Evolutionary conservation across 2,888 invertebrate species (phyloP).

Genomic region (Melanchra persicariae): DNA sequence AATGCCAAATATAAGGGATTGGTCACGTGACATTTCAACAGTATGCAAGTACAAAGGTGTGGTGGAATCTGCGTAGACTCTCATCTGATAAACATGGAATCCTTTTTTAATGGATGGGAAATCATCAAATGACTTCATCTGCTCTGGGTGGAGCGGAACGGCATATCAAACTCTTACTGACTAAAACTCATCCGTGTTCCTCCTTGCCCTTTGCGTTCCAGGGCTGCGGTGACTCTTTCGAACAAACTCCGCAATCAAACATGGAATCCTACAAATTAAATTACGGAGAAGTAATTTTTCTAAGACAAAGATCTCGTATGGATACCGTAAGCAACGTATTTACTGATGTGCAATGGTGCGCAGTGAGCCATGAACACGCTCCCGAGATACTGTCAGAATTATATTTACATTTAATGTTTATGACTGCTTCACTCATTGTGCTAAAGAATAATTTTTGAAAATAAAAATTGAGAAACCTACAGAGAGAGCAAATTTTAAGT

Average conservation of each 20-base stretch:
- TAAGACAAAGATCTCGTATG: slow-evolving; percentile 14
- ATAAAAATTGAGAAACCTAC: too few relatives aligned
- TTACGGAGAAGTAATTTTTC: not conserved
- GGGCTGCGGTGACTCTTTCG: too few relatives aligned
- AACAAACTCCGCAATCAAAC: too few relatives aligned
- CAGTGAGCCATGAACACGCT: slow-evolving; percentile 39
- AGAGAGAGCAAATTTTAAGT: too few relatives aligned
- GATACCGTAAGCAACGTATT: slow-evolving; percentile 32
- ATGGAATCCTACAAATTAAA: not conserved
- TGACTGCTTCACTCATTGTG: slow-evolving; percentile 10
- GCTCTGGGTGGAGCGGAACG: too few relatives aligned
- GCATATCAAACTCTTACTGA: too few relatives aligned
- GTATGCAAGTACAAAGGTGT: not conserved
- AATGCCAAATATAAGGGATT: too few relatives aligned
- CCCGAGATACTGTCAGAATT: slow-evolving; percentile 23
- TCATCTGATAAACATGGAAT: not conserved
- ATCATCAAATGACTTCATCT: too few relatives aligned
- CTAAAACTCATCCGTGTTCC: too few relatives aligned
- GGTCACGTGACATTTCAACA: too few relatives aligned
- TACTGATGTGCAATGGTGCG: slow-evolving; percentile 40
- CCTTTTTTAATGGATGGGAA: too few relatives aligned
- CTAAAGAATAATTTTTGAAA: not conserved
- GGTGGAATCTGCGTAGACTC: not conserved
- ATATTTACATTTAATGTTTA: slow-evolving; percentile 13
- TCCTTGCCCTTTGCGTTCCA: too few relatives aligned